These are phyloP conservation scores for Stratiomys singularior DNA, from an alignment of 2,888 invertebrate species.

Conservation along the genomic window DNA sequence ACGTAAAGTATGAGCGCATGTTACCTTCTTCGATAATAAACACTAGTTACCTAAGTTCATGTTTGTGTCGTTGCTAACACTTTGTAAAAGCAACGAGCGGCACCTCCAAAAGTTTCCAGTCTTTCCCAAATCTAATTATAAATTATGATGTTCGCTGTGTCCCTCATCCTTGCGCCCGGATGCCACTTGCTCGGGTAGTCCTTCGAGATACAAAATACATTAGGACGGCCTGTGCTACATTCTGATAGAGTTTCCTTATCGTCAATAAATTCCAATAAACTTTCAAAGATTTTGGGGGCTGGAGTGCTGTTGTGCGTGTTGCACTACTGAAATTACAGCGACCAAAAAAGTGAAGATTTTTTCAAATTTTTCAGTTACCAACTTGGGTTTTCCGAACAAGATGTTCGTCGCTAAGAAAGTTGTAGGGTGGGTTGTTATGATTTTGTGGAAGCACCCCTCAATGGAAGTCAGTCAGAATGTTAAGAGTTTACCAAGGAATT, in stretches of 20 bases:
- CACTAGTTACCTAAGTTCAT: too few species aligned
- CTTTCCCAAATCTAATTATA: not conserved
- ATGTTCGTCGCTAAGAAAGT: not conserved
- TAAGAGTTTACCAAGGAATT: slow-evolving; percentile 12
- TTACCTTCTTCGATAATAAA: too few species aligned
- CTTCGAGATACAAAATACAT: too few species aligned
- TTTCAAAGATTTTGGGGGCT: not conserved
- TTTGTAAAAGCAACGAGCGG: too few species aligned
- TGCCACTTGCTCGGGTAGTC: too few species aligned
- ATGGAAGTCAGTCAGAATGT: slow-evolving; percentile 1
- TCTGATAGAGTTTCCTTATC: not conserved
- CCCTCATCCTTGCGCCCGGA: too few species aligned
- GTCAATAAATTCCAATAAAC: not conserved
- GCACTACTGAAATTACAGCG: not conserved
- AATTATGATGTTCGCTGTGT: too few species aligned
- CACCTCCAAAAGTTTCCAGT: too few species aligned
- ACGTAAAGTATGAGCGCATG: too few species aligned
- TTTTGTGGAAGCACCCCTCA: not conserved
- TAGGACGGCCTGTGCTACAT: too few species aligned
- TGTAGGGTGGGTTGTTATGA: not conserved
- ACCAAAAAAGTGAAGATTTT: too few species aligned
- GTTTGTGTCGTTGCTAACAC: too few species aligned
- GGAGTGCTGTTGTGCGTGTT: not conserved
- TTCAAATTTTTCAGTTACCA: not conserved
- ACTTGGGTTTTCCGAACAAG: not conserved